Evolutionary conservation across 2,888 invertebrate genomes (phyloP), one percentile per base, ranked within the genome.

Genomic region (Parochlus steinenii): DNA sequence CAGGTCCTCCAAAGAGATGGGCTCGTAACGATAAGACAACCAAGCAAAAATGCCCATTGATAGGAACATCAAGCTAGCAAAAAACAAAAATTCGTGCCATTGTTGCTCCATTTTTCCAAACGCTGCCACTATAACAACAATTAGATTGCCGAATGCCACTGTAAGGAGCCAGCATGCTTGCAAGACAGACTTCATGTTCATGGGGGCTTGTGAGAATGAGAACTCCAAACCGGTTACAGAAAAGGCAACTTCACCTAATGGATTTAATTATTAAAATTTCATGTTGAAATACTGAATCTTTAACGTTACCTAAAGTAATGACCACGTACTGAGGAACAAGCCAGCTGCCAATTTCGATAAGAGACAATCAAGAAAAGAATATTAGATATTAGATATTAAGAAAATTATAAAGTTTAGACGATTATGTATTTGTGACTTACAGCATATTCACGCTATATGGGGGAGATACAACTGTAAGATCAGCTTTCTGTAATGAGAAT

Each of bases 131-230:
- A 90, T 68, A 22, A 92, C 78, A 2, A 93, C 92, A 37, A 97
- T 72, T 20, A 93, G 60, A 57, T 95, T 95, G 27, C 97, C 97
- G 48, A 93, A 69, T 1, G 93, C 89, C 0, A 85, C 85, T 0
- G 93, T 90, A 34, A 97, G 61, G n/a, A 93, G 64, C 87, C 93
- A 97, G 10, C 77, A 72, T 0, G 95, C 87, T 55, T 83, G 82
- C 31, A 97, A 57, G 1, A 98, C 78, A 0, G 93, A 86, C 57
- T 95, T 97, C 78, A 57, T 93, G 92, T 11, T 22, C 2, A 16
- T 14, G 0, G 95, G 92, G 0, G 95, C 87, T 65, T 87, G 87
- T 0, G 92, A 85, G 57, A 90, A 97, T 0, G 93, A 85, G 59
- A 97, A 97, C 53, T 90, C 85, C 16, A 97, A 63, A 0, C 95